Evolutionary conservation across 1,140 invertebrate species (phyloP), one percentile per base, ranked within the genome.

Genomic region (Lepidurus arcticus): DNA sequence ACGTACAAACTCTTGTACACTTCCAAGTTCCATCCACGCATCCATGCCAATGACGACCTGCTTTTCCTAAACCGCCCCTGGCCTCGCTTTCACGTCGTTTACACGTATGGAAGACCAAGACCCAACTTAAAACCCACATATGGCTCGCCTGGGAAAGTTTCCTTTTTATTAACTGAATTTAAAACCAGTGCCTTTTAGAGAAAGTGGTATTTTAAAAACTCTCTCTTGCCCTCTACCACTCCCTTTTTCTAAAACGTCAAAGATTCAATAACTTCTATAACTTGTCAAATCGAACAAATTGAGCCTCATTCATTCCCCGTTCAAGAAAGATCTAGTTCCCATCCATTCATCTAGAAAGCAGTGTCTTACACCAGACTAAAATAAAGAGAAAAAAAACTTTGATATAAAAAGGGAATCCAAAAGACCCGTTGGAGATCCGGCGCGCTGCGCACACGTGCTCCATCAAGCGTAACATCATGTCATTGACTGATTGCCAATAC

Each of bases 11-110:
- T 21, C 13, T n/a, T n/a, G n/a, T n/a, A n/a, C n/a, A n/a, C n/a
- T 7, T n/a, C 8, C 0, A 65, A 21, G 53, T 65, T 65, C 53
- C 16, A 65, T 24, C 24, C 24, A n/a, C 1, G 13, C 47, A 65
- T 65, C 16, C 53, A 65, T 65, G 53, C 53, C 53, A 65, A 65
- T 65, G 53, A 16, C 21, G 53, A 65, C 53, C 53, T 65, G 53
- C 53, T 65, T 65, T 65, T 65, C 16, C 53, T 16, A 13, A 21
- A 65, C 6, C 13, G 53, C 53, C 53, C 16, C 21, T 7, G 53
- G 53, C 53, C 53, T 65, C 53, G 53, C 53, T 65, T 65, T 65
- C 53, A 21, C 53, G 53, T 65, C 53, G 53, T 65, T 65, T 65
- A 65, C 53, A n/a, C 53, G 53, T 65, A 65, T 65, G 53, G 53